These are phyloP conservation scores for Lemur catta DNA, from an alignment of 2,797 vertebrate species.

Conservation along the genomic window DNA sequence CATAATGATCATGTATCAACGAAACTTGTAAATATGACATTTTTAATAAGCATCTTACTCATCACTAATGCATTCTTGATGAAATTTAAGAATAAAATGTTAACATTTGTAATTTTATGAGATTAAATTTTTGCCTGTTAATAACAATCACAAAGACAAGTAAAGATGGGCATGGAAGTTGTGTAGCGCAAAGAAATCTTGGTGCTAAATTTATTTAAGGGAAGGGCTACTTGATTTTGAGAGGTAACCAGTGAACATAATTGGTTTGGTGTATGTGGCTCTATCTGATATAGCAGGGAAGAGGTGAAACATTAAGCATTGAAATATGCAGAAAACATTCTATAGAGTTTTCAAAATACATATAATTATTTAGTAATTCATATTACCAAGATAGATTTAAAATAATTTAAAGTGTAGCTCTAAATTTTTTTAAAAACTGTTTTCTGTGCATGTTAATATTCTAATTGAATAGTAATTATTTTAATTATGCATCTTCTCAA, in stretches of 20 bases:
- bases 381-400: neutral
- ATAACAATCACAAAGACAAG: neutral
- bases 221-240: neutral
- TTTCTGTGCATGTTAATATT: constrained; percentile 13
- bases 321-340: neutral
- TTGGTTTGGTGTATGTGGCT: neutral
- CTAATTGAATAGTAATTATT: neutral
- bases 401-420: neutral
- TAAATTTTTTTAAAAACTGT: neutral
- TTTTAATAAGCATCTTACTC: neutral
- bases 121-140: neutral
- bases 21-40: neutral
- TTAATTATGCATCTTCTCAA: neutral
- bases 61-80: neutral
- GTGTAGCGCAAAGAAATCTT: neutral
- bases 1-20: neutral
- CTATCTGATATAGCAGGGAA: neutral
- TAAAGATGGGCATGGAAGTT: neutral
- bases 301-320: neutral
- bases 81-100: neutral
- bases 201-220: neutral
- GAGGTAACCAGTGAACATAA: neutral
- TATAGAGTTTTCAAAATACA: neutral
- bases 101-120: neutral
- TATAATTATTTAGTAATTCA: neutral